A percentile compares a stretch with the other conserved stretches of the same genome.
These are phyloP conservation scores for Hydrozoanthus tunicans DNA, from an alignment of 64 coral and sea anemone species.

Conservation along the genomic window DNA sequence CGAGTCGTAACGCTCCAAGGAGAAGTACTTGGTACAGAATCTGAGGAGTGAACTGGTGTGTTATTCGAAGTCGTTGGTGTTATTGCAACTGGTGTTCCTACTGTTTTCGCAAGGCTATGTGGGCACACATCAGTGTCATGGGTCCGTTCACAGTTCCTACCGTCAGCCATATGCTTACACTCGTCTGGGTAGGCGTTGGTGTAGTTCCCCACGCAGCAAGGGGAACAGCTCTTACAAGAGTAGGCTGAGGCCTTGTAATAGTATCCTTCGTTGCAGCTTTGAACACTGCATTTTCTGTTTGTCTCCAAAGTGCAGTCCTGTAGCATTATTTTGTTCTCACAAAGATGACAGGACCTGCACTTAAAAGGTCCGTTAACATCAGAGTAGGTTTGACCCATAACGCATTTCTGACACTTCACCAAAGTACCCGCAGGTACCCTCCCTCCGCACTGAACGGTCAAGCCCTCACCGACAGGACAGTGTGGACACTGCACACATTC, in stretches of 20 bases:
- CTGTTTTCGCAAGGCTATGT: background rate
- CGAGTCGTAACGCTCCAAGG: background rate
- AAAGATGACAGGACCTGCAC: background rate
- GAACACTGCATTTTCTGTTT: background rate
- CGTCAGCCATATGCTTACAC: background rate
- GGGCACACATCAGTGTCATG: background rate
- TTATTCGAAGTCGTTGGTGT: background rate
- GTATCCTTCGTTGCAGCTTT: background rate
- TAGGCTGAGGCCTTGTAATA: background rate
- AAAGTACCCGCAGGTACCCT: background rate
- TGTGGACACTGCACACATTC: background rate
- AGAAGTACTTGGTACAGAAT: too few relatives aligned
- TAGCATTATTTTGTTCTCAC: background rate
- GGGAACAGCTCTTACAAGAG: background rate
- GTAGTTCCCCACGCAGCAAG: background rate
- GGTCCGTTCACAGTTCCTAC: background rate
- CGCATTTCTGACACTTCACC: background rate
- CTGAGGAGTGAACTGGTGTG: too few relatives aligned
- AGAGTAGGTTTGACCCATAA: background rate
- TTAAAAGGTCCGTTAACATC: background rate
- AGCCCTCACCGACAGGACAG: constrained; percentile 14
- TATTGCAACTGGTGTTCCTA: background rate
- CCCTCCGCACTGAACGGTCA: constrained; percentile 3
- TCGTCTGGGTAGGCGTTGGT: background rate
- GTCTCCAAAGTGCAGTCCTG: background rate